These are phyloP conservation scores for Lampropteryx suffumata DNA, from an alignment of 2,888 invertebrate genomes.

Conservation along the genomic window DNA sequence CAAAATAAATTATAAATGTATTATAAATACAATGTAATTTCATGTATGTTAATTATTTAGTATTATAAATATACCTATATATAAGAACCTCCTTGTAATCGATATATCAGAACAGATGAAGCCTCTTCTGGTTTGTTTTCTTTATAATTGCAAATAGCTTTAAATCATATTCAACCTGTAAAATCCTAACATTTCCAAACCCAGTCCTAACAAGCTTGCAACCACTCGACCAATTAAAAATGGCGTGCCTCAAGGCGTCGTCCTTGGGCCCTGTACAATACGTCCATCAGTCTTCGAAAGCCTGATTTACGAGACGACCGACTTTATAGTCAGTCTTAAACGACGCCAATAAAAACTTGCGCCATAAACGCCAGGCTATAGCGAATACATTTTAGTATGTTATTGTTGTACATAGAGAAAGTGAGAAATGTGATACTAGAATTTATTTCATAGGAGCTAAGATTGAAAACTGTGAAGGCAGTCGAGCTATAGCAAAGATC, in stretches of 20 bases:
- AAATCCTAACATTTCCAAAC: too few species aligned
- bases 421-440: conserved; percentile 4
- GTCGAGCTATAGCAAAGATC: not conserved
- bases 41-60: too few species aligned
- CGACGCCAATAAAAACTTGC: conserved; percentile 75
- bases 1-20: too few species aligned
- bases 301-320: conserved; percentile 69
- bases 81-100: too few species aligned
- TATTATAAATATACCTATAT: too few species aligned
- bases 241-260: conserved; percentile 37
- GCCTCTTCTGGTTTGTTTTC: too few species aligned
- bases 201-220: not conserved
- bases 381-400: conserved; percentile 30
- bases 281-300: conserved; percentile 53
- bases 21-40: too few species aligned
- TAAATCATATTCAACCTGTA: too few species aligned
- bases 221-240: conserved; percentile 24
- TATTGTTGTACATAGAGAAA: conserved; percentile 6
- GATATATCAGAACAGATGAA: too few species aligned
- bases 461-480: conserved; percentile 2
- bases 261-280: conserved; percentile 39
- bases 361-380: conserved; percentile 61
- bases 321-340: conserved; percentile 71
- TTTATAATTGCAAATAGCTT: too few species aligned
- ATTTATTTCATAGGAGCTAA: conserved; percentile 1